Percentiles rank a stretch among this genome's conserved stretches.
These are phyloP conservation scores for Pogonus chalceus DNA, from an alignment of 1,140 invertebrate genomes.

Conservation along the genomic window DNA sequence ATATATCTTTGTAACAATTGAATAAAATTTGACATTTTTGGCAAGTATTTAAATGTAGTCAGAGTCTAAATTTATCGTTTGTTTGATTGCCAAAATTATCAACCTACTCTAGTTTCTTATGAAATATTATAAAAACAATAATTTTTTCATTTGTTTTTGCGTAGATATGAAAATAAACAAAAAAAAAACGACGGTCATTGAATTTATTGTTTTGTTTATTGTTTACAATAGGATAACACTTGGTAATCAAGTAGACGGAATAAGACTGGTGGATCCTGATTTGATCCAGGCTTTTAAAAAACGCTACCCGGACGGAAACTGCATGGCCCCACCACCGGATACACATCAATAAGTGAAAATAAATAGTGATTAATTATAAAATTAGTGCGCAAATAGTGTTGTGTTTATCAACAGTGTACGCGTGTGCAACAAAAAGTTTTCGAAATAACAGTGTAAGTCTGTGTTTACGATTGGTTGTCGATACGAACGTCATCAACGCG, in stretches of 20 bases:
- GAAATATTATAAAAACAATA: too few species aligned
- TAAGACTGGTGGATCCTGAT: constrained; percentile 84
- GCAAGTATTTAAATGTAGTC: too few species aligned
- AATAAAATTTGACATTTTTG: constrained; percentile 10
- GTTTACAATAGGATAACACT: constrained; percentile 64
- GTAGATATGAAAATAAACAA: too few species aligned
- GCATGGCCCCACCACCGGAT: constrained; percentile 51
- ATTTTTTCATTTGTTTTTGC: too few species aligned
- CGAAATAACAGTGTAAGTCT: background rate
- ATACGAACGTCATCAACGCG: constrained; percentile 4
- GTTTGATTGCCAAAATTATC: constrained; percentile 23
- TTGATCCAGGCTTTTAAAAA: constrained; percentile 82
- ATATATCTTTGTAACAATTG: constrained; percentile 15
- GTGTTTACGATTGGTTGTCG: background rate
- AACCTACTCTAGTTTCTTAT: too few species aligned
- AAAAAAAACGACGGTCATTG: too few species aligned
- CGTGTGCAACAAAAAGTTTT: background rate
- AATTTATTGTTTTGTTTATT: background rate
- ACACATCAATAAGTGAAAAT: constrained; percentile 21
- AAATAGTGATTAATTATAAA: background rate
- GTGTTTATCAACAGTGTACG: constrained; percentile 8
- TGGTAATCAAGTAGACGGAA: constrained; percentile 93
- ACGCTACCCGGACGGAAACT: constrained; percentile 88
- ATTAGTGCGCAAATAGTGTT: background rate
- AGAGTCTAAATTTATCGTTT: background rate